Percentiles rank a stretch among this genome's conserved stretches.
Conservation (phyloP, 2,113 vertebrate species). For the Gasterosteus aculeatus region DNA sequence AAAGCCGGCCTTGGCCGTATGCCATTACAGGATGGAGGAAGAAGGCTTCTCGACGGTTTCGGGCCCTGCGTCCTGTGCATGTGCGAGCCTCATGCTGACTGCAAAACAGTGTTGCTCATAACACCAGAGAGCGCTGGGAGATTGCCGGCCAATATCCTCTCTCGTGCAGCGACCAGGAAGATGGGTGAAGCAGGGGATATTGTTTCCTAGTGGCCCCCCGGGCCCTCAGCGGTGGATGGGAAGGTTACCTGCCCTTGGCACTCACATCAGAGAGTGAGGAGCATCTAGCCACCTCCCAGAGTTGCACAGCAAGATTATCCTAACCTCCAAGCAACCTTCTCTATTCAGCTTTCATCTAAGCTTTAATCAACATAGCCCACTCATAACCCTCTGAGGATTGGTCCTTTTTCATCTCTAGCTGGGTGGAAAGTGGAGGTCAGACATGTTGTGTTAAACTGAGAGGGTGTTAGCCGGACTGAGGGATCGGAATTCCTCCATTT, state of each 20-base stretch:
- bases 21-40: conserved; percentile 46
- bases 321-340: conserved; percentile 64
- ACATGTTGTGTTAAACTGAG: conserved; percentile 48
- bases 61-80: conserved; percentile 15
- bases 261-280: conserved; percentile 59
- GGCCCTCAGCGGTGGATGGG: conserved; percentile 29
- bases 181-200: conserved; percentile 66
- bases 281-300: conserved; percentile 54
- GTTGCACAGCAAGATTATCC: conserved; percentile 64
- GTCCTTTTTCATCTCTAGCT: conserved; percentile 36
- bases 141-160: conserved; percentile 71
- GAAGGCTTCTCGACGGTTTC: conserved; percentile 44
- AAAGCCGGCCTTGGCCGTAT: conserved; percentile 19
- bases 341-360: conserved; percentile 61
- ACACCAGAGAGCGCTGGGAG: conserved; percentile 46
- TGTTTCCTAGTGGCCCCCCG: conserved; percentile 59
- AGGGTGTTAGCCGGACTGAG: conserved; percentile 47
- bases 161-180: conserved; percentile 54
- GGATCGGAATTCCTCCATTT: conserved; percentile 34
- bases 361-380: conserved; percentile 56
- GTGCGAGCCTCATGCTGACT: conserved; percentile 32
- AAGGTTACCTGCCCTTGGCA: conserved; percentile 66
- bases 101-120: conserved; percentile 55
- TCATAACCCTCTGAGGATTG: conserved; percentile 34
- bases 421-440: conserved; percentile 50